Percentiles rank a stretch among this genome's conserved stretches.
phyloP scores from a whole-genome alignment of 1,140 invertebrate genomes.

The Cheumatopsyche charites region DNA sequence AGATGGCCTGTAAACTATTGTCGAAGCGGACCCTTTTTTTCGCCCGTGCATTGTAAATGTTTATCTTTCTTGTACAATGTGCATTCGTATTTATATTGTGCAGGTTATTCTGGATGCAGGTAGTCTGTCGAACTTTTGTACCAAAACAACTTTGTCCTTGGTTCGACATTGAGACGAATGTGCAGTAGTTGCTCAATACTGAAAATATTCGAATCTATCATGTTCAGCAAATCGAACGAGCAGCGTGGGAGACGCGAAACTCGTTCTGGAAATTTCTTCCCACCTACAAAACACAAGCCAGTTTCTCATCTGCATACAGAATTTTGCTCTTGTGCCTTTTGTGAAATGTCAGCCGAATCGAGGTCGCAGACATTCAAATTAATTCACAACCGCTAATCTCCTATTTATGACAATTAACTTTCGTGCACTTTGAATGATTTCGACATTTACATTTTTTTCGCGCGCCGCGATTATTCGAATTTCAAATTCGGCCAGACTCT shows the following conservation, averaged over 20 bases:
- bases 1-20: conserved; percentile 29
- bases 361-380: too few relatives aligned
- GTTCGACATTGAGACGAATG: conserved; percentile 24
- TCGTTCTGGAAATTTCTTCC: conserved; percentile 6
- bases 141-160: conserved; percentile 2
- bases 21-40: conserved; percentile 23
- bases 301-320: neutral
- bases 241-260: neutral
- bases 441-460: too few relatives aligned
- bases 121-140: conserved; percentile 12
- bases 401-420: too few relatives aligned
- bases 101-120: conserved; percentile 13
- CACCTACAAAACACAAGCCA: conserved; percentile 1
- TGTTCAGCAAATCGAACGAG: neutral
- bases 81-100: conserved; percentile 4
- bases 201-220: neutral
- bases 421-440: too few relatives aligned
- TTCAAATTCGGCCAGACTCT: neutral
- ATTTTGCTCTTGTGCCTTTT: too few relatives aligned
- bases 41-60: conserved; percentile 22
- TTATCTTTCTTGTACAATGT: conserved; percentile 24
- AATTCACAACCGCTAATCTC: too few relatives aligned
- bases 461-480: too few relatives aligned
- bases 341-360: too few relatives aligned
- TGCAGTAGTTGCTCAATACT: neutral